A percentile compares a stretch with the other conserved stretches of the same genome.
phyloP scores from a whole-genome alignment of 2,113 vertebrate genomes.

The Rhadina sibilatrix region DNA sequence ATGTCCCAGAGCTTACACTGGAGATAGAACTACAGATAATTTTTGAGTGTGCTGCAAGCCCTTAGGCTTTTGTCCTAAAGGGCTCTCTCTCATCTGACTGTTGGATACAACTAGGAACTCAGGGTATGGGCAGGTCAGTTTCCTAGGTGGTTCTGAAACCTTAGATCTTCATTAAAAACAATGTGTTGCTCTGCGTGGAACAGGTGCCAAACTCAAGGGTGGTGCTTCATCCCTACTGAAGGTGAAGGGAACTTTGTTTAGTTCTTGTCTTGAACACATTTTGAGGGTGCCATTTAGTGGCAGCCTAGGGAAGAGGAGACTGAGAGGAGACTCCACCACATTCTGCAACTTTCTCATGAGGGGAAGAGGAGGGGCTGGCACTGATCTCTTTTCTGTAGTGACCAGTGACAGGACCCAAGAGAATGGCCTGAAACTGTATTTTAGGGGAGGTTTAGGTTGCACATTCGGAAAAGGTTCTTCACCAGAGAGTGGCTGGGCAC shows the following conservation, averaged over 20 bases:
- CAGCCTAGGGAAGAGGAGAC: neutral
- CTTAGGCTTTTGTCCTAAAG: neutral
- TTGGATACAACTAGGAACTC: neutral
- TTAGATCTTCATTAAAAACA: neutral
- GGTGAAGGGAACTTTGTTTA: neutral
- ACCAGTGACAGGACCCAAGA: neutral
- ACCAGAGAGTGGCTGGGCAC: neutral
- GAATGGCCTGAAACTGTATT: neutral
- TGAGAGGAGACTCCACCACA: neutral
- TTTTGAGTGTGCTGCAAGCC: neutral
- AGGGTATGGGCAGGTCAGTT: neutral
- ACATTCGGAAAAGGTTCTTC: neutral
- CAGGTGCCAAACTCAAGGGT: neutral
- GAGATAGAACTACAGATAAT: neutral
- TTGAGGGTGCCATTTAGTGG: neutral
- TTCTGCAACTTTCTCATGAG: neutral
- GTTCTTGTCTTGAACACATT: neutral
- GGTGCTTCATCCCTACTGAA: neutral
- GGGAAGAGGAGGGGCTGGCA: neutral
- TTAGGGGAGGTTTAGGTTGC: neutral
- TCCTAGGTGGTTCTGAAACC: neutral
- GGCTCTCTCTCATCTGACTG: neutral
- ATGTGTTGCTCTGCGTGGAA: neutral
- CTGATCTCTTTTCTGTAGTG: neutral
- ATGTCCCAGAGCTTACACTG: neutral